Conservation (phyloP, 2,113 vertebrate genomes). For the Cyanocitta stelleri region DNA sequence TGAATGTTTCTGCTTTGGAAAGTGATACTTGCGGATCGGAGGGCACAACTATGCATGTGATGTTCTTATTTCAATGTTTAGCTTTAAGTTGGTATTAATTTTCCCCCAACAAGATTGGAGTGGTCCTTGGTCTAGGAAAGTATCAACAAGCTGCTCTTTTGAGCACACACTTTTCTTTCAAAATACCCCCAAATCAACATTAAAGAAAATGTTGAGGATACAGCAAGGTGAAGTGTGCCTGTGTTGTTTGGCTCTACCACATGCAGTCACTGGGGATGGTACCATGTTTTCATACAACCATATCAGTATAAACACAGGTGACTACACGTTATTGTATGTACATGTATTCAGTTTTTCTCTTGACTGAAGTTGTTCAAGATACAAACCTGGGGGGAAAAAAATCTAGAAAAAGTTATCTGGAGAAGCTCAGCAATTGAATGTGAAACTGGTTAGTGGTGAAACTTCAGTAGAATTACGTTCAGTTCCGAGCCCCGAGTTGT, state of each 20-base stretch:
- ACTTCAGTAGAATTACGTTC: slow-evolving; percentile 61
- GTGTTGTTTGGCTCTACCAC: background rate
- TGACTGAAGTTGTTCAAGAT: slow-evolving; percentile 25
- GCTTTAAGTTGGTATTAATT: slow-evolving; percentile 49
- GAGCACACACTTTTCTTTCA: background rate
- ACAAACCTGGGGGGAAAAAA: slow-evolving; percentile 25
- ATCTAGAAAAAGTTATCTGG: slow-evolving; percentile 3
- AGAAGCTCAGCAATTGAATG: slow-evolving; percentile 39
- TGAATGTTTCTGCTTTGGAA: slow-evolving; percentile 68
- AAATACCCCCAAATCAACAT: slow-evolving; percentile 9
- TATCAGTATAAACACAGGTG: slow-evolving; percentile 2
- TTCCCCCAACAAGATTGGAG: slow-evolving; percentile 29
- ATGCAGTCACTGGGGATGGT: slow-evolving; percentile 6
- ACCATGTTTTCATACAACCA: background rate
- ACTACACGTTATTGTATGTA: slow-evolving; percentile 27
- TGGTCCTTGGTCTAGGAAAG: slow-evolving; percentile 36
- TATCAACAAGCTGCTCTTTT: slow-evolving; percentile 20
- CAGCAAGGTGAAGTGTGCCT: background rate
- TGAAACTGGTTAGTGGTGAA: slow-evolving; percentile 65
- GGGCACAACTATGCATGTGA: slow-evolving; percentile 66
- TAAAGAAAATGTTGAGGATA: slow-evolving; percentile 19
- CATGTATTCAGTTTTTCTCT: background rate
- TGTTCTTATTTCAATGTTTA: slow-evolving; percentile 66
- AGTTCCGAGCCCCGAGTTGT: slow-evolving; percentile 43
- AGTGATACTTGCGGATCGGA: slow-evolving; percentile 33